Evolutionary conservation across 2,113 vertebrate genomes (phyloP), one percentile per base, ranked within the genome.

Genomic region (Bettongia penicillata): DNA sequence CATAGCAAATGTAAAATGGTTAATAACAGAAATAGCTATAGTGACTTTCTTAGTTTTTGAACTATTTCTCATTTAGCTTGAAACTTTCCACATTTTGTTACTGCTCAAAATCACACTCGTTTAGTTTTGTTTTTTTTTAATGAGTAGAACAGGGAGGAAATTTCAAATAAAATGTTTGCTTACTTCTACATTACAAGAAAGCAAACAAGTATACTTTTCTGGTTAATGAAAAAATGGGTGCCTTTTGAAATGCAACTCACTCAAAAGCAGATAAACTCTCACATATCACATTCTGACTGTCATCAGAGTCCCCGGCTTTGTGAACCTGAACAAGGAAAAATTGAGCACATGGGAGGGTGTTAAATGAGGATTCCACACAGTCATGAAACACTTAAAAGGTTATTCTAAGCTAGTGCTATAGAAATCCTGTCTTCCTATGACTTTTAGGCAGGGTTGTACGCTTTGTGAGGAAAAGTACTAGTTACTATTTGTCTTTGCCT

Each of bases 11-110:
- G 95, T 57, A 95, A 97, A 96, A 96, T 89, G 57, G 96, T 52
- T 96, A 97, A 92, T 96, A 97, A 96, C 50, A 96, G 94, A 96
- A 94, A 95, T 94, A 61, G 91, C 53, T 96, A 93, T 89, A 93
- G 94, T 91, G 55, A 55, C 91, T 96, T 97, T 96, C 93, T 94
- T 89, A 90, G 31, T 55, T 94, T 95, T 51, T 91, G 61, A 95
- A 96, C 89, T 50, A 96, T 91, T 93, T 96, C 84, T 93, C 97
- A 52, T 43, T n/a, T 26, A 90, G 61, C 26, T n/a, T 92, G 93
- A 97, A 43, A 93, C 95, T 57, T 97, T 93, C 96, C 93, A 95
- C 52, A 93, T 93, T 89, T 95, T 93, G 94, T 96, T 92, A 96
- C 90, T 55, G 90, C 43, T 95, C 96, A 95, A 95, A 97, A 96